Conservation (phyloP, 1,140 invertebrate genomes). For the Dolichoris vasculosae region DNA sequence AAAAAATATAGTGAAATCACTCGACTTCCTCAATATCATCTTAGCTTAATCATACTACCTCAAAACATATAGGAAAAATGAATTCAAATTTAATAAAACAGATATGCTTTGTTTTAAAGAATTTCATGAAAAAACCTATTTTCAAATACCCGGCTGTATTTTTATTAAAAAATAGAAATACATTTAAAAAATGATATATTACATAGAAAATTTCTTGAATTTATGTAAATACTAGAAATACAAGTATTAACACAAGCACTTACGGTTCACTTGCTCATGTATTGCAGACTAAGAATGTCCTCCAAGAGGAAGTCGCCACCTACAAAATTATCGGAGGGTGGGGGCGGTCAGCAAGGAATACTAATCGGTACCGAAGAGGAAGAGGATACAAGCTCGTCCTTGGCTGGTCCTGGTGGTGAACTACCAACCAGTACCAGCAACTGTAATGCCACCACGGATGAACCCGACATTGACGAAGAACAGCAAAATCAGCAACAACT, state of each 20-base stretch:
- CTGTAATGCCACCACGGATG: conserved; percentile 32
- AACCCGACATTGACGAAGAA: conserved; percentile 52
- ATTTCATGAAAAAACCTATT: too few species aligned
- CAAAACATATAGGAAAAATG: too few species aligned
- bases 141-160: too few species aligned
- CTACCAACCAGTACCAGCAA: conserved; percentile 3
- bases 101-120: too few species aligned
- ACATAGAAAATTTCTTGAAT: too few species aligned
- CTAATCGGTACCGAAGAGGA: conserved; percentile 78
- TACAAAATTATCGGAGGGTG: conserved; percentile 90
- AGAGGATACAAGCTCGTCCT: conserved; percentile 74
- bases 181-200: too few species aligned
- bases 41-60: too few species aligned
- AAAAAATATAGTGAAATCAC: too few species aligned
- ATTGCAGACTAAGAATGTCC: conserved; percentile 89
- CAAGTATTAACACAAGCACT: not conserved
- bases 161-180: too few species aligned
- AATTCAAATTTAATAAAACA: too few species aligned
- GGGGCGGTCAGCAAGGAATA: conserved; percentile 70
- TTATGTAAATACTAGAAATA: too few species aligned
- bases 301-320: conserved; percentile 94
- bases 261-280: not conserved
- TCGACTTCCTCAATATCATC: too few species aligned
- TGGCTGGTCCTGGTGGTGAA: conserved; percentile 57
- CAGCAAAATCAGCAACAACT: conserved; percentile 25